Percentiles rank a stretch among this genome's conserved stretches.
phyloP scores from a whole-genome alignment of 2,888 invertebrate genomes.

The Microdon myrmicae region DNA sequence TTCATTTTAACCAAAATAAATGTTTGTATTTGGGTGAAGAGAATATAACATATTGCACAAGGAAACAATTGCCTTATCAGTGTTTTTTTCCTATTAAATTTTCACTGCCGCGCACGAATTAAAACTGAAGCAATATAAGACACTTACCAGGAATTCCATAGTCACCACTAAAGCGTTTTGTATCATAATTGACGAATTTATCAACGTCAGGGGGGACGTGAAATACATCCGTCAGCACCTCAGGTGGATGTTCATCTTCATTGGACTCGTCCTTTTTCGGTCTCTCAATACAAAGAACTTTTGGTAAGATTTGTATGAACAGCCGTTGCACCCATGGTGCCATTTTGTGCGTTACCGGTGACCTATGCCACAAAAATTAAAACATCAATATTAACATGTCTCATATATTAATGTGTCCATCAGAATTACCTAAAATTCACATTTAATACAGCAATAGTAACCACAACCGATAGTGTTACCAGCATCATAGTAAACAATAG shows the following conservation, averaged over 20 bases:
- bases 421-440: slow-evolving; percentile 81
- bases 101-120: too few relatives aligned
- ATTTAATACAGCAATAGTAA: slow-evolving; percentile 92
- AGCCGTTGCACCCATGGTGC: slow-evolving; percentile 89
- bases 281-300: slow-evolving; percentile 86
- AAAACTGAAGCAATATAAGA: too few relatives aligned
- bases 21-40: background rate
- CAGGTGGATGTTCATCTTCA: slow-evolving; percentile 71
- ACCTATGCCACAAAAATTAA: slow-evolving; percentile 67
- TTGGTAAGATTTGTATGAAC: slow-evolving; percentile 87
- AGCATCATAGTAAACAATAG: slow-evolving; percentile 94
- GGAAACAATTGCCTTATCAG: too few relatives aligned
- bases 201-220: slow-evolving; percentile 75
- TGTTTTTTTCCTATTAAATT: too few relatives aligned
- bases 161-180: slow-evolving; percentile 74
- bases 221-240: slow-evolving; percentile 84
- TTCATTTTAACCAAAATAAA: background rate
- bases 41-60: too few relatives aligned
- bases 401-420: background rate
- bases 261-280: slow-evolving; percentile 80
- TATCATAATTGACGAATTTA: slow-evolving; percentile 73
- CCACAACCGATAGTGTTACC: slow-evolving; percentile 91
- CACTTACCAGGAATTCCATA: slow-evolving; percentile 75
- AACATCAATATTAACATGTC: background rate
- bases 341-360: slow-evolving; percentile 92